A percentile compares a stretch with the other conserved stretches of the same genome.
Evolutionary conservation across 2,888 invertebrate species (phyloP).

Genomic region (Alloscopus bannaensis): DNA sequence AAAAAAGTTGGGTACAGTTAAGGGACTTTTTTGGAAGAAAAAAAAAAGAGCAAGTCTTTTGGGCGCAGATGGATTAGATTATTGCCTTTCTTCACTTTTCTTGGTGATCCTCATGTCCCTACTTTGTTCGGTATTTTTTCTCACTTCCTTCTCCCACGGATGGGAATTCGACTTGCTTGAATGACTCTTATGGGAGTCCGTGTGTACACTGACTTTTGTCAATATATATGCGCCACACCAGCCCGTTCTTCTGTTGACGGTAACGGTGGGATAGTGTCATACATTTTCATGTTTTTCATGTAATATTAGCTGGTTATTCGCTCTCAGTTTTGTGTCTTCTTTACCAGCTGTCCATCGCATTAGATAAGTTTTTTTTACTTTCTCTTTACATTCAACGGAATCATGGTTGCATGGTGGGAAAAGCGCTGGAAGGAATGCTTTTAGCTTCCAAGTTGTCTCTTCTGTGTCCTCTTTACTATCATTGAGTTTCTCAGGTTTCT

Average conservation of each 20-base stretch:
- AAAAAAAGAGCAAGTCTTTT: constrained; percentile 23
- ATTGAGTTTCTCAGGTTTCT: too few relatives aligned
- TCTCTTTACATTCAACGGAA: too few relatives aligned
- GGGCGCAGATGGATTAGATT: constrained; percentile 49
- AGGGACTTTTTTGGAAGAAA: constrained; percentile 25
- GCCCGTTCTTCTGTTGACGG: not conserved
- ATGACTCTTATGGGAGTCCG: constrained; percentile 30
- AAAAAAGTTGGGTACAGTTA: constrained; percentile 28
- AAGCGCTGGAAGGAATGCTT: not conserved
- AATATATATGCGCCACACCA: not conserved
- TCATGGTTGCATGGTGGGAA: not conserved
- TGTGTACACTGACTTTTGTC: too few relatives aligned
- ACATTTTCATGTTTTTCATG: too few relatives aligned
- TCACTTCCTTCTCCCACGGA: too few relatives aligned
- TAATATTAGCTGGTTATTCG: too few relatives aligned
- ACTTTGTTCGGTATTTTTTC: constrained; percentile 38
- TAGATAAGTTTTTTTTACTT: too few relatives aligned
- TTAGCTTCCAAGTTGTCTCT: not conserved
- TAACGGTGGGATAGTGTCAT: too few relatives aligned
- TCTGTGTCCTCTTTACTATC: not conserved
- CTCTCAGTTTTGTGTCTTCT: too few relatives aligned
- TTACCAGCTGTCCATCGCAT: too few relatives aligned
- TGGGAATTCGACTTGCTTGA: constrained; percentile 43
- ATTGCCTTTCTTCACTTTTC: constrained; percentile 50
- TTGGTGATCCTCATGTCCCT: too few relatives aligned